A percentile compares a stretch with the other conserved stretches of the same genome.
Evolutionary conservation across 64 coral and sea anemone genomes (phyloP).

Genomic region (Exaiptasia diaphana): DNA sequence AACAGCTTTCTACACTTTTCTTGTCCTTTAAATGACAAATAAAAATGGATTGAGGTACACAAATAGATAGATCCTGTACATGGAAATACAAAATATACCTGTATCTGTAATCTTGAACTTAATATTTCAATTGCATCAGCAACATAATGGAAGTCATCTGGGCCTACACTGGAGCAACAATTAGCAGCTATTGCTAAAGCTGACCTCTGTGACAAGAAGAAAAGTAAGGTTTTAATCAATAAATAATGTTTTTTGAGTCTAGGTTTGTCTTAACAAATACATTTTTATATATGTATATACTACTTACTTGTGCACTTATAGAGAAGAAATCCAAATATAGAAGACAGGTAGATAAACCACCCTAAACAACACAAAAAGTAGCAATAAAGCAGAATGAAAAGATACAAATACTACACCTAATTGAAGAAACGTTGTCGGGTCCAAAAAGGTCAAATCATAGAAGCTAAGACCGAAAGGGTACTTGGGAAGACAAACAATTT

Average conservation of each 20-base stretch:
- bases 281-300: too few species aligned
- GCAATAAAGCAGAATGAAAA: background rate
- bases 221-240: background rate
- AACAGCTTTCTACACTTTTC: conserved; percentile 96
- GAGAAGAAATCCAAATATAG: conserved; percentile 97
- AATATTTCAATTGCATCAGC: conserved; percentile 79
- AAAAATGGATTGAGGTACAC: too few species aligned
- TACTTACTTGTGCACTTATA: conserved; percentile 91
- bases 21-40: conserved; percentile 73
- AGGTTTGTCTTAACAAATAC: too few species aligned
- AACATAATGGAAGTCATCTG: conserved; percentile 92
- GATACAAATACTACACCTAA: too few species aligned
- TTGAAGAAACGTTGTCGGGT: too few species aligned
- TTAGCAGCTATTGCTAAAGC: conserved; percentile 92
- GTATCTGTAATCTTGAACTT: conserved; percentile 91
- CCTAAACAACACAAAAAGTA: conserved; percentile 26
- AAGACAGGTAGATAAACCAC: conserved; percentile 92
- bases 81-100: conserved; percentile 35
- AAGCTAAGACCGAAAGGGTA: too few species aligned
- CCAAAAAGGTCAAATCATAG: too few species aligned
- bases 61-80: background rate
- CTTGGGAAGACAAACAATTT: too few species aligned
- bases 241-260: too few species aligned
- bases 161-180: conserved; percentile 83
- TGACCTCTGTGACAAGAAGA: conserved; percentile 61